Base-by-base conservation (phyloP, 2,888 invertebrate genomes). In the Clunio marinus region DNA sequence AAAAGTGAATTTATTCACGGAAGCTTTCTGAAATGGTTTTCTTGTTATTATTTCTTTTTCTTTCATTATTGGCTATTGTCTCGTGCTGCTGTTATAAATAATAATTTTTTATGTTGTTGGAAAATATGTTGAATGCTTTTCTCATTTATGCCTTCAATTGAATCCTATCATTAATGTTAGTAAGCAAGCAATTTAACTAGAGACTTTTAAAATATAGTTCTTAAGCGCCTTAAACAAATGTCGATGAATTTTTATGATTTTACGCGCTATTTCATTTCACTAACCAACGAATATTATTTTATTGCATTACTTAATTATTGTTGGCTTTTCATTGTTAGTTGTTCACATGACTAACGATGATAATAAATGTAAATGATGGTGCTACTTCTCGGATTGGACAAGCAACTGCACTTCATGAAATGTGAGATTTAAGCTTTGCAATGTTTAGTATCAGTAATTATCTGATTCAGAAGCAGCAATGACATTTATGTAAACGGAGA, bases 391-490 rank as follows among this genome's bases (percentile, higher is more conserved):
- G n/a, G n/a, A n/a, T n/a, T n/a, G 13, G 13, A 32, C 35, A 32
- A 32, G 51, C 51, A 22, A 51, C 5, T 32, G 32, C 32, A 10
- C 45, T 4, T 45, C 10, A 13, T 5, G 51, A 51, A 51, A 51
- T 51, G 51, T 51, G 51, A 51, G 51, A 51, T 51, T 22, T 22
- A 5, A 51, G 51, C 51, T 51, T n/a, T 22, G 22, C 22, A 22
- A 17, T 8, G 51, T 17, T 32, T 17, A 17, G 22, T 51, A 51
- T 51, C 51, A 13, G 51, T n/a, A 51, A 51, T 51, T 51, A 51
- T 51, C 22, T 51, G 51, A 51, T 51, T 51, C 51, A 51, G 51
- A 51, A 51, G 51, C 51, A 51, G 22, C 20, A 51, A 22, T 51
- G 51, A 51, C 51, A 51, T 51, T 51, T n/a, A n/a, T 15, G 2